A percentile compares a stretch with the other conserved stretches of the same genome.
These are phyloP conservation scores for Crotalus helleri DNA, from an alignment of 2,113 vertebrate species.

Conservation along the genomic window DNA sequence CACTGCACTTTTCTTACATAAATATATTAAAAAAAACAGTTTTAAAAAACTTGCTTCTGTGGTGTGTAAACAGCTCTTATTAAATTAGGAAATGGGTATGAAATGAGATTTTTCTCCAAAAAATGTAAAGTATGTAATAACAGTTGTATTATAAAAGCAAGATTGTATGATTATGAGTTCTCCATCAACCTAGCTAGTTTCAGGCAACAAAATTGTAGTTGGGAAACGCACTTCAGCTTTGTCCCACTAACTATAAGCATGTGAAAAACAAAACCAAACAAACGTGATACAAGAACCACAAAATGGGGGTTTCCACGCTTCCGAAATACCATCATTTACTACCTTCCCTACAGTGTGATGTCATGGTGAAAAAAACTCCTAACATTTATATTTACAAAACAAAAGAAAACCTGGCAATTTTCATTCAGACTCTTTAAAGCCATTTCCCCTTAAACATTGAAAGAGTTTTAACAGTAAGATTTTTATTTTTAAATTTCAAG, in stretches of 20 bases:
- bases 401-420: slow-evolving; percentile 71
- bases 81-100: slow-evolving; percentile 49
- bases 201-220: slow-evolving; percentile 59
- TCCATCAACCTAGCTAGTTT: slow-evolving; percentile 58
- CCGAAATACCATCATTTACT: slow-evolving; percentile 73
- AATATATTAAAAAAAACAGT: slow-evolving; percentile 70
- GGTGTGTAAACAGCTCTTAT: slow-evolving; percentile 62
- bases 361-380: slow-evolving; percentile 80
- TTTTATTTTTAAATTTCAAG: slow-evolving; percentile 68
- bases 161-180: slow-evolving; percentile 42
- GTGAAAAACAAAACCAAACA: slow-evolving; percentile 37
- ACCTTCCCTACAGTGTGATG: slow-evolving; percentile 94
- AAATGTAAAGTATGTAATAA: slow-evolving; percentile 6
- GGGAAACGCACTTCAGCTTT: slow-evolving; percentile 61
- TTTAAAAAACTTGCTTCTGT: slow-evolving; percentile 50
- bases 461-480: slow-evolving; percentile 88
- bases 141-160: slow-evolving; percentile 39
- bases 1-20: slow-evolving; percentile 69
- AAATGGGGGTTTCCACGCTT: slow-evolving; percentile 61
- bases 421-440: slow-evolving; percentile 90
- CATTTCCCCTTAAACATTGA: slow-evolving; percentile 88
- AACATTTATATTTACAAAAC: slow-evolving; percentile 93
- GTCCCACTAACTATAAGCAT: slow-evolving; percentile 44
- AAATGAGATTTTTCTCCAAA: slow-evolving; percentile 9
- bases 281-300: slow-evolving; percentile 59